Conservation (phyloP, 1,140 invertebrate genomes). For the Drosophila micromelanica region DNA sequence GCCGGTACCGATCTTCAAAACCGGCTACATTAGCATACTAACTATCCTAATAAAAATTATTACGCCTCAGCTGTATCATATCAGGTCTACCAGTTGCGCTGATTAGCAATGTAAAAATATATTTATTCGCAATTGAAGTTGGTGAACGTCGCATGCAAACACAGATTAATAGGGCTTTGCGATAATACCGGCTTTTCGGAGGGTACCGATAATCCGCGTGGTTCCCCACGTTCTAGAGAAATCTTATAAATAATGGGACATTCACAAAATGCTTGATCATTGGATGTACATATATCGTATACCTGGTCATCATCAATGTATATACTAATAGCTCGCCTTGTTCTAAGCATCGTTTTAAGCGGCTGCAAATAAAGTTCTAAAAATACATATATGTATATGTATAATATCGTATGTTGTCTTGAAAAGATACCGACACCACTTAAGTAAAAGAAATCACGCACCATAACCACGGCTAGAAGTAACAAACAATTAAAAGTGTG, state of each 20-base stretch:
- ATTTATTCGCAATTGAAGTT: constrained; percentile 11
- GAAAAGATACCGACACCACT: constrained; percentile 18
- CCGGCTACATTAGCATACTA: constrained; percentile 6
- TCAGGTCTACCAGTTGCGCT: neutral
- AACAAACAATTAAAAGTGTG: constrained; percentile 2
- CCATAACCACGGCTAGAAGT: constrained; percentile 1
- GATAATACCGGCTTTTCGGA: constrained; percentile 1
- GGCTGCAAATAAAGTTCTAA: constrained; percentile 35
- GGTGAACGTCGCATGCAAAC: neutral
- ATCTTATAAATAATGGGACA: constrained; percentile 18
- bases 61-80: no score
- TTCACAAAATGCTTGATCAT: constrained; percentile 26
- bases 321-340: constrained; percentile 61
- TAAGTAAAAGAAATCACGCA: constrained; percentile 4
- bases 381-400: neutral
- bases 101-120: constrained; percentile 23
- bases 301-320: constrained; percentile 69
- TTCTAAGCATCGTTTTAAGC: constrained; percentile 58
- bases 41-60: neutral
- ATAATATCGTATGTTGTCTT: neutral
- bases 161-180: no score
- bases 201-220: neutral
- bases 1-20: neutral
- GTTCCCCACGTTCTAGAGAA: constrained; percentile 8
- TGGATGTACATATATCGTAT: constrained; percentile 20